Percentiles rank a stretch among this genome's conserved stretches.
Conservation (phyloP, 37 sponge, comb jelly and placozoan genomes). For the Chondrosia reniformis region DNA sequence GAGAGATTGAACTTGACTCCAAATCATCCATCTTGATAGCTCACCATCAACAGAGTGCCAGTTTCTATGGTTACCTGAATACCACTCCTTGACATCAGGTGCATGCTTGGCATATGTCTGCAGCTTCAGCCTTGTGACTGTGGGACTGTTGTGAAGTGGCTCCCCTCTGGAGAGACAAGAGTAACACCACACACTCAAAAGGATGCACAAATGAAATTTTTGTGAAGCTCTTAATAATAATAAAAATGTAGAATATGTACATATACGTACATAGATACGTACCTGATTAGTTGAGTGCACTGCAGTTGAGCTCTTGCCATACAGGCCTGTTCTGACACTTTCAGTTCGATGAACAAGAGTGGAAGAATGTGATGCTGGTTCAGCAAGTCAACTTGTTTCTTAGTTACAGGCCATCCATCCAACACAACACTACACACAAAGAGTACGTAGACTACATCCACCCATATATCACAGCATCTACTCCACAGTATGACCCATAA, state of each 20-base stretch:
- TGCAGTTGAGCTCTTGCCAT: slow-evolving; percentile 58
- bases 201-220: not conserved
- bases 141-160: slow-evolving; percentile 83
- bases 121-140: slow-evolving; percentile 33
- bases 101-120: slow-evolving; percentile 58
- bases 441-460: not conserved
- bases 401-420: slow-evolving; percentile 95
- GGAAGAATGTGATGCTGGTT: slow-evolving; percentile 73
- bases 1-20: slow-evolving; percentile 28
- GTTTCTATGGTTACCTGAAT: slow-evolving; percentile 75
- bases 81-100: slow-evolving; percentile 59
- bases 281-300: slow-evolving; percentile 20
- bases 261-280: not conserved
- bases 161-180: slow-evolving; percentile 26
- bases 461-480: not conserved
- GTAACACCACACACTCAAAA: not conserved
- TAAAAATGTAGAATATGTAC: not conserved
- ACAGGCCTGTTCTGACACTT: slow-evolving; percentile 54
- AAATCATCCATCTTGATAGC: slow-evolving; percentile 76
- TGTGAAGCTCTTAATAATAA: not conserved
- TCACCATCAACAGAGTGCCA: slow-evolving; percentile 72
- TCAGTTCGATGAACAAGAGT: slow-evolving; percentile 73
- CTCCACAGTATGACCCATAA: slow-evolving; percentile 4
- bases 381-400: slow-evolving; percentile 76
- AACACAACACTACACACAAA: slow-evolving; percentile 70